These are phyloP conservation scores for Lepidostoma basale DNA, from an alignment of 1,140 invertebrate species.

Conservation along the genomic window DNA sequence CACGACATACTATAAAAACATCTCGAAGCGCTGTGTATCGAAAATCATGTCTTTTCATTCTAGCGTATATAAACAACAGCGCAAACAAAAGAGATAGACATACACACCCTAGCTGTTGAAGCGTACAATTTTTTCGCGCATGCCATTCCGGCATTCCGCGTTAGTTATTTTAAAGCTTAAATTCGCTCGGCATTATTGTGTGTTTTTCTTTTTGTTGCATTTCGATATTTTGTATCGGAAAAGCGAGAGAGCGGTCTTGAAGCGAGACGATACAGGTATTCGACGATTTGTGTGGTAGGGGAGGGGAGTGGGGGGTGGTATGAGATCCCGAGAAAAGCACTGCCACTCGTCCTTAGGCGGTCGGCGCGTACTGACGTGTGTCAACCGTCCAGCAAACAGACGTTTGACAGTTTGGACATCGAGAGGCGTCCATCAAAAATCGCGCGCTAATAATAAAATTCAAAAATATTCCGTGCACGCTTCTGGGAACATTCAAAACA, in stretches of 20 bases:
- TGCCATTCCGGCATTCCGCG: neutral
- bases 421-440: neutral
- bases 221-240: constrained; percentile 15
- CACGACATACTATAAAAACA: neutral
- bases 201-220: constrained; percentile 33
- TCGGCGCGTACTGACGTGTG: constrained; percentile 1
- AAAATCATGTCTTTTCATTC: neutral
- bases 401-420: constrained; percentile 10
- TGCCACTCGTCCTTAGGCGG: constrained; percentile 34
- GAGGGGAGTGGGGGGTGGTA: constrained; percentile 14
- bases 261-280: constrained; percentile 28
- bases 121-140: neutral
- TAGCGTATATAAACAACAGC: neutral
- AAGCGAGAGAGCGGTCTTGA: constrained; percentile 31
- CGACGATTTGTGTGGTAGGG: neutral
- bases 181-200: neutral
- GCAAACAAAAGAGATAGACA: constrained; percentile 6
- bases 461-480: too few species aligned
- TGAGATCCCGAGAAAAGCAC: constrained; percentile 3
- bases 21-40: neutral
- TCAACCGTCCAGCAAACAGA: neutral
- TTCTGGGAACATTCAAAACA: too few species aligned
- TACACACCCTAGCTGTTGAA: neutral
- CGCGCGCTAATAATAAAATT: too few species aligned
- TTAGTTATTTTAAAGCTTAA: constrained; percentile 1